Conservation (phyloP, 2,797 vertebrate genomes). For the Luscinia megarhynchos region DNA sequence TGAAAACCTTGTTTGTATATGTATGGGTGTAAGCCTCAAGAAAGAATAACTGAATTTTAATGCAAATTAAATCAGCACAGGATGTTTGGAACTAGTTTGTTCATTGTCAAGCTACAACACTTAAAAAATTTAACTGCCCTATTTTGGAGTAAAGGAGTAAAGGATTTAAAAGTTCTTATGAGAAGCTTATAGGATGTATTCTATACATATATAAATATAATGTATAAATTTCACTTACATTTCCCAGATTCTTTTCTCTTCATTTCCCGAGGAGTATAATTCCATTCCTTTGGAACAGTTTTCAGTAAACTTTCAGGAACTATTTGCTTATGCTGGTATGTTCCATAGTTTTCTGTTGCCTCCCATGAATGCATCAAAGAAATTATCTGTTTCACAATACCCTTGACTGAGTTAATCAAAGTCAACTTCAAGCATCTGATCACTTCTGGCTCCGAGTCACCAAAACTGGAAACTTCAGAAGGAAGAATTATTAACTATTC, state of each 20-base stretch:
- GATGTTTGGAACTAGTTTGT: neutral
- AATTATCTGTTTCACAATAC: slow-evolving; percentile 83
- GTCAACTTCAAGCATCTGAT: slow-evolving; percentile 81
- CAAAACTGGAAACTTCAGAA: slow-evolving; percentile 69
- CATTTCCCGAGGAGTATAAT: slow-evolving; percentile 80
- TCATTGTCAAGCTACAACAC: neutral
- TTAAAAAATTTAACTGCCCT: neutral
- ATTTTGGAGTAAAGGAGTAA: neutral
- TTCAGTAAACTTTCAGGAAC: slow-evolving; percentile 83
- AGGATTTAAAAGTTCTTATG: neutral
- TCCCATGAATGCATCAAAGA: slow-evolving; percentile 83
- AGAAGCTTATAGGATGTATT: neutral
- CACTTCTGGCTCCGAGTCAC: slow-evolving; percentile 73
- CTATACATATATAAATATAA: neutral
- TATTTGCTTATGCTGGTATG: slow-evolving; percentile 67
- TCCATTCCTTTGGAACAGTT: slow-evolving; percentile 91
- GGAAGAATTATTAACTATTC: slow-evolving; percentile 46
- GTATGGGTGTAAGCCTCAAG: neutral
- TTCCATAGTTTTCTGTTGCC: slow-evolving; percentile 73
- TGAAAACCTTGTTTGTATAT: neutral
- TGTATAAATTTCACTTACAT: slow-evolving; percentile 74
- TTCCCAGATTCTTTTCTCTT: slow-evolving; percentile 78
- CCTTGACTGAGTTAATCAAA: slow-evolving; percentile 81
- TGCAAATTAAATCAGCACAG: accelerated
- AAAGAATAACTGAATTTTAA: neutral